Conservation (phyloP, 2,797 vertebrate species). For the Salarias fasciatus region DNA sequence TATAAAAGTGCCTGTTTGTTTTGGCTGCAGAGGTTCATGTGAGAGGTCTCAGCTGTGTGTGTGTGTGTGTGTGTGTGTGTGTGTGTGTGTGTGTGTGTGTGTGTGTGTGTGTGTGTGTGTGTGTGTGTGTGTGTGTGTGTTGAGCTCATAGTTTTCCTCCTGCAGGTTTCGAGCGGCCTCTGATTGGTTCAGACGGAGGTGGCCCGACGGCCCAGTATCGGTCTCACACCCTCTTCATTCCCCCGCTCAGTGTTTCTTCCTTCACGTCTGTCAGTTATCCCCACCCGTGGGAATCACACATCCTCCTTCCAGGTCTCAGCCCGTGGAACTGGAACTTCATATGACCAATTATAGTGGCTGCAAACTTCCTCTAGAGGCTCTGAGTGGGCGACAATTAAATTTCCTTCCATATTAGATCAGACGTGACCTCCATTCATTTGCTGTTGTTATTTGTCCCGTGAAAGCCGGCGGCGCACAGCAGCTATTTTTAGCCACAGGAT, state of each 20-base stretch:
- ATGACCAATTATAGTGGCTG: neutral
- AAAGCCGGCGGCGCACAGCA: neutral
- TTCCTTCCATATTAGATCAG: too few relatives aligned
- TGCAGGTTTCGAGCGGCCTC: constrained; percentile 52
- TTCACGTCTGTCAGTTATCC: neutral
- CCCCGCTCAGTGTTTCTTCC: neutral
- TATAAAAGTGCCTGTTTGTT: too few relatives aligned
- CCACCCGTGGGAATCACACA: neutral
- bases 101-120: neutral
- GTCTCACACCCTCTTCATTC: constrained; percentile 54
- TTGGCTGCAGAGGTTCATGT: too few relatives aligned
- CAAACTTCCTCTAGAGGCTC: neutral
- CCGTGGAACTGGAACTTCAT: too few relatives aligned
- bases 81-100: neutral
- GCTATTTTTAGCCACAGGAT: constrained; percentile 58
- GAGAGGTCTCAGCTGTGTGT: too few relatives aligned
- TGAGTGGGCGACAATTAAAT: neutral
- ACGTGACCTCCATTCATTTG: neutral
- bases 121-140: neutral
- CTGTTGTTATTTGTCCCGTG: constrained; percentile 12
- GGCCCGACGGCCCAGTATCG: constrained; percentile 63
- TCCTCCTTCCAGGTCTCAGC: too few relatives aligned
- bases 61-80: neutral
- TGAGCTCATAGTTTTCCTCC: neutral
- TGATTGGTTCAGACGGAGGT: constrained; percentile 57